Conservation (phyloP, 2,888 invertebrate genomes). For the Penaeus monodon region DNA sequence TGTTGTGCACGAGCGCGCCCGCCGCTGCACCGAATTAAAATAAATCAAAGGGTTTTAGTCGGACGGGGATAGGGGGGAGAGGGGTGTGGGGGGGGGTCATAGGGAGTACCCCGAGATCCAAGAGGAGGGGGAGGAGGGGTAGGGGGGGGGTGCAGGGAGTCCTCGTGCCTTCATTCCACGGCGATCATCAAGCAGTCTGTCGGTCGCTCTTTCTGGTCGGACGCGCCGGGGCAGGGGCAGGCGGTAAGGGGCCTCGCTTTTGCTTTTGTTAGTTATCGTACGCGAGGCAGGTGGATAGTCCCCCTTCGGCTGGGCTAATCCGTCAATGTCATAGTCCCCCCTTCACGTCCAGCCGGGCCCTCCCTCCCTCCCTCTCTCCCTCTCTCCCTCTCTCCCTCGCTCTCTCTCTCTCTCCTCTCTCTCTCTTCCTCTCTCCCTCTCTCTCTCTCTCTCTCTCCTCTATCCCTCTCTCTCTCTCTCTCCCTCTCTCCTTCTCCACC, state of each 20-base stretch:
- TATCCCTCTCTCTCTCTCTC: conserved; percentile 1
- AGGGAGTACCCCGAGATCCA: too few species aligned
- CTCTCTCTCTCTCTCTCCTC: too few species aligned
- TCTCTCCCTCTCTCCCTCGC: background rate
- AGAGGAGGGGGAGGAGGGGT: background rate
- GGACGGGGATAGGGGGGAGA: background rate
- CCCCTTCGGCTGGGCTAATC: conserved; percentile 20
- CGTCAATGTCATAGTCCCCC: too few species aligned
- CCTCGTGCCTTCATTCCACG: too few species aligned
- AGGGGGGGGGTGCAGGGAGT: too few species aligned
- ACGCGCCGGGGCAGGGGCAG: too few species aligned
- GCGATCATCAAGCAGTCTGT: too few species aligned
- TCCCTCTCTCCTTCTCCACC: conserved; percentile 24
- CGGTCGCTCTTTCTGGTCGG: too few species aligned
- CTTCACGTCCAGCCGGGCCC: too few species aligned
- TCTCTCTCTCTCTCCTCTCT: too few species aligned
- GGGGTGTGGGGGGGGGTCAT: too few species aligned
- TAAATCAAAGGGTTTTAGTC: conserved; percentile 15
- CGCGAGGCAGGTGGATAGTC: conserved; percentile 42
- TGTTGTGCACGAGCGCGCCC: background rate
- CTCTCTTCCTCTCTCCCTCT: background rate
- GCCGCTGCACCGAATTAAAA: conserved; percentile 5
- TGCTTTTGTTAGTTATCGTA: conserved; percentile 32
- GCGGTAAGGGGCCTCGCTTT: too few species aligned
- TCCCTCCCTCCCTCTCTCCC: background rate